Percentiles rank a stretch among this genome's conserved stretches.
These are phyloP conservation scores for Ciona savignyi DNA, from an alignment of 23 tunicate species.

Conservation along the genomic window DNA sequence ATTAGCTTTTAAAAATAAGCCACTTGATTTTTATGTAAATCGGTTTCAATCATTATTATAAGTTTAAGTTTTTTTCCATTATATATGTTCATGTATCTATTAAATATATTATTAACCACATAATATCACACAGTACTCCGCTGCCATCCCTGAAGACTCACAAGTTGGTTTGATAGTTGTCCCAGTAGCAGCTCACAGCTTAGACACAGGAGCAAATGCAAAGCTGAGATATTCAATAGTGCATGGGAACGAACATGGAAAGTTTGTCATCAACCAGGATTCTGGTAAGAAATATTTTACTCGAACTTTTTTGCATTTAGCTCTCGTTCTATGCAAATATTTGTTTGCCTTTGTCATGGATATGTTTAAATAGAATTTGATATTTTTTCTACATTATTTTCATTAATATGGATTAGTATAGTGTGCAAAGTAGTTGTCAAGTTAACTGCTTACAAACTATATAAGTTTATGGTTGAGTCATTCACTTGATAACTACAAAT, in stretches of 20 bases:
- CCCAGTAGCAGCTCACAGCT: constrained; percentile 37
- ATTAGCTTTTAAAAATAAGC: too few relatives aligned
- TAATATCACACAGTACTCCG: constrained; percentile 41
- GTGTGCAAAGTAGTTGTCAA: too few relatives aligned
- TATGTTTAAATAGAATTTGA: not conserved
- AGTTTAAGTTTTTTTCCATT: too few relatives aligned
- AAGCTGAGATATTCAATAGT: constrained; percentile 24
- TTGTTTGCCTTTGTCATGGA: not conserved
- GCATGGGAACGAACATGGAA: constrained; percentile 53
- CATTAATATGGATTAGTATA: too few relatives aligned
- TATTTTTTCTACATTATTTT: too few relatives aligned
- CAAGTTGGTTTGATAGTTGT: constrained; percentile 16
- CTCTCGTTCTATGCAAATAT: not conserved
- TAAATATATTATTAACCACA: too few relatives aligned
- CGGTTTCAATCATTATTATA: too few relatives aligned
- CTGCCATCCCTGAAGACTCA: constrained; percentile 18
- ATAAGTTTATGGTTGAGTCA: too few relatives aligned
- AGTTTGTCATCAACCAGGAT: constrained; percentile 34
- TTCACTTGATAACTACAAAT: too few relatives aligned
- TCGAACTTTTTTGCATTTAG: not conserved
- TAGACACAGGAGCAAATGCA: constrained; percentile 47
- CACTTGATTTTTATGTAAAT: too few relatives aligned
- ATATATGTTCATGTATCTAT: too few relatives aligned
- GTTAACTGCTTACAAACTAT: too few relatives aligned
- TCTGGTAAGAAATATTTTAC: constrained; percentile 36